Evolutionary conservation across 1,140 invertebrate genomes (phyloP).

Genomic region (Musca vetustissima): DNA sequence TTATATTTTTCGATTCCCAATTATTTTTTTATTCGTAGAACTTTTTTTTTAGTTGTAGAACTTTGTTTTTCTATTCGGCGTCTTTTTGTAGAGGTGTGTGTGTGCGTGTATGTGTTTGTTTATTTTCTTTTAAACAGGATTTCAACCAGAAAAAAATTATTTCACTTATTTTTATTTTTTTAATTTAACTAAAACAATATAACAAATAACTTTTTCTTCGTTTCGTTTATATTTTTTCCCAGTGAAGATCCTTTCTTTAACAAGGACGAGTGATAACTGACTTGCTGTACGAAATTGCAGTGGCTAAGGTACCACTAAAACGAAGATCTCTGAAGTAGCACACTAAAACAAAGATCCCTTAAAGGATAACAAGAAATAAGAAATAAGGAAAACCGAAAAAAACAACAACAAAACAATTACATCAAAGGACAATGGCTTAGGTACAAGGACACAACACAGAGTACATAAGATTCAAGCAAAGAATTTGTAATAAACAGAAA

Average conservation of each 20-base stretch:
- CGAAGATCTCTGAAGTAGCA: too few species aligned
- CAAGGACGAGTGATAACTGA: conserved; percentile 19
- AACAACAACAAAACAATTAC: too few species aligned
- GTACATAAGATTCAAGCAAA: too few species aligned
- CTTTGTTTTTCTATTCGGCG: too few species aligned
- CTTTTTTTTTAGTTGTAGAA: too few species aligned
- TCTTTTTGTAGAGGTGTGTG: background rate
- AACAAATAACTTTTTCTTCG: background rate
- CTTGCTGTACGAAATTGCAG: background rate
- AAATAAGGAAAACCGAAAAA: background rate
- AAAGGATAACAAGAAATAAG: background rate
- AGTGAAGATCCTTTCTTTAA: conserved; percentile 26
- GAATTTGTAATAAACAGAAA: too few species aligned
- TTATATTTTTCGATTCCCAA: too few species aligned
- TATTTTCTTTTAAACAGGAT: conserved; percentile 19
- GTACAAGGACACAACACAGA: too few species aligned
- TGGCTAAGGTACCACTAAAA: conserved; percentile 2
- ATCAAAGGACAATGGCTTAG: too few species aligned
- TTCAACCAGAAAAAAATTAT: conserved; percentile 12
- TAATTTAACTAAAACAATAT: background rate
- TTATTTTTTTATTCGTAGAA: too few species aligned
- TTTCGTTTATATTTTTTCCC: background rate
- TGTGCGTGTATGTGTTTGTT: too few species aligned
- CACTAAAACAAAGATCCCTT: background rate
- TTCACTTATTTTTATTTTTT: background rate